Conservation (phyloP, 2,113 vertebrate genomes). For the Gobiocypris rarus region DNA sequence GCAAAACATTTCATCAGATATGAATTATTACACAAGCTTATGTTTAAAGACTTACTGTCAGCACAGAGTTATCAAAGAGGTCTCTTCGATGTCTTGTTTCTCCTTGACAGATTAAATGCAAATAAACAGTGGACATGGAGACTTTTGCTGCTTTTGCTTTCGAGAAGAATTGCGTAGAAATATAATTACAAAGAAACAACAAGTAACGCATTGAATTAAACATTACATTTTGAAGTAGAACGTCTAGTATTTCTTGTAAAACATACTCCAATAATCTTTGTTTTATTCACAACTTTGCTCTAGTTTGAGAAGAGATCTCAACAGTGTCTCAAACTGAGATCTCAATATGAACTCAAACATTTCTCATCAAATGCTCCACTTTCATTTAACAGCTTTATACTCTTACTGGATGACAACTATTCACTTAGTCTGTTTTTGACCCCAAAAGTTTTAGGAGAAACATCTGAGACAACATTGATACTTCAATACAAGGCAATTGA, state of each 20-base stretch:
- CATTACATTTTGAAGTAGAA: too few relatives aligned
- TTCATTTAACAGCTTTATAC: neutral
- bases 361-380: neutral
- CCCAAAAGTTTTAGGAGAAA: neutral
- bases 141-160: neutral
- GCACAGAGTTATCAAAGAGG: neutral
- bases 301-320: too few relatives aligned
- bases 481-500: neutral
- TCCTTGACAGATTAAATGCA: neutral
- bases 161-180: too few relatives aligned
- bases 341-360: neutral
- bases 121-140: neutral
- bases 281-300: too few relatives aligned
- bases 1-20: conserved; percentile 2
- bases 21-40: neutral
- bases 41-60: neutral
- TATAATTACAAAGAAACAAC: too few relatives aligned
- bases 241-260: too few relatives aligned
- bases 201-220: too few relatives aligned
- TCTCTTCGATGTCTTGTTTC: neutral
- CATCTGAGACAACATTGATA: neutral
- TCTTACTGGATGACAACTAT: neutral
- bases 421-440: neutral
- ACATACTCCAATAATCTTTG: too few relatives aligned
- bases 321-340: neutral